phyloP scores from a whole-genome alignment of 2,888 invertebrate genomes.

The Diarsia dahlii region DNA sequence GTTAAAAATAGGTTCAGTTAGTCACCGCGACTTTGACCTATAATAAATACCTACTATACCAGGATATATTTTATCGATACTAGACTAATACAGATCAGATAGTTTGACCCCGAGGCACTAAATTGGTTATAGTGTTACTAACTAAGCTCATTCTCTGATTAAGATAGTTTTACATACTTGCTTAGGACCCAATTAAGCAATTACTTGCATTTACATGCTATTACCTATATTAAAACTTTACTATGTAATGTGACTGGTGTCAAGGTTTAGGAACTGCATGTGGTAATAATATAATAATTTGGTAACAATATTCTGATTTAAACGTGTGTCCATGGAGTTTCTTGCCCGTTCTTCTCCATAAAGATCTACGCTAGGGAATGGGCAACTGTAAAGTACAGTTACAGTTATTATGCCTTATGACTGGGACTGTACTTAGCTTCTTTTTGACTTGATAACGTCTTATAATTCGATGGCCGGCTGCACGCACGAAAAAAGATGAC shows the following conservation, averaged over 20 bases:
- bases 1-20: background rate
- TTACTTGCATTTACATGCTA: constrained; percentile 15
- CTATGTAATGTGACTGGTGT: background rate
- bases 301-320: no score
- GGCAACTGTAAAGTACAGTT: no score
- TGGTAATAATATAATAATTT: background rate
- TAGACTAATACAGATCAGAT: background rate
- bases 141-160: background rate
- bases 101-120: constrained; percentile 12
- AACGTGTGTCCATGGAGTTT: no score
- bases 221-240: background rate
- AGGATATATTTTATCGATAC: background rate
- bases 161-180: constrained; percentile 23
- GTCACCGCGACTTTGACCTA: background rate
- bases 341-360: no score
- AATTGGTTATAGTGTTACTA: constrained; percentile 6
- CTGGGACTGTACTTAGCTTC: no score
- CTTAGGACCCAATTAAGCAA: constrained; percentile 20
- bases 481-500: no score
- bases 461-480: no score
- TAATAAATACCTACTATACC: background rate
- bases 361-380: no score
- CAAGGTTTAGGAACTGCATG: background rate
- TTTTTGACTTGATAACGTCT: no score
- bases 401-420: no score